Evolutionary conservation across 2,797 vertebrate genomes (phyloP).

Genomic region (Anas flavirostris): DNA sequence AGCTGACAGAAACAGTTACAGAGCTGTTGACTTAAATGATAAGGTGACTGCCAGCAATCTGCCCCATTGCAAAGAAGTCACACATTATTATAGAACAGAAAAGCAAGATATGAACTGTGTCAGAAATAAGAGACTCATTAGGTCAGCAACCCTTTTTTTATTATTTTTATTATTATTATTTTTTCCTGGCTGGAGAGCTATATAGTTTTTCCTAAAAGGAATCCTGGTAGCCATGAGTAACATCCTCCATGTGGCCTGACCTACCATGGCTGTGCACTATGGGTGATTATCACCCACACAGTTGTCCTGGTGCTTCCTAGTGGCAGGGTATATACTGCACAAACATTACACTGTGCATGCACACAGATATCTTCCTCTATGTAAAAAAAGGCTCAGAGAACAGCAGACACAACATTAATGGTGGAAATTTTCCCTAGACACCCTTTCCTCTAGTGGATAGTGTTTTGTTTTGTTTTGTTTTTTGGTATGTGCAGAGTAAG

Average conservation of each 20-base stretch:
- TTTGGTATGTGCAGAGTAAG: not conserved
- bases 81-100: not conserved
- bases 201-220: not conserved
- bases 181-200: not conserved
- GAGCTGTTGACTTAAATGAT: not conserved
- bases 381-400: not conserved
- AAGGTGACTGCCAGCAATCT: not conserved
- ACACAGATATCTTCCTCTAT: not conserved
- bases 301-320: not conserved
- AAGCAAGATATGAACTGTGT: not conserved
- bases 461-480: fast-evolving
- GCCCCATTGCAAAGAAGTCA: not conserved
- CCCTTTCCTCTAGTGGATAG: not conserved
- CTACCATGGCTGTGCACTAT: no score
- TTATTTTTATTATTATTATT: no score
- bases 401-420: not conserved
- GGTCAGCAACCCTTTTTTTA: no score
- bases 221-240: not conserved
- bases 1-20: not conserved
- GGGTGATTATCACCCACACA: not conserved
- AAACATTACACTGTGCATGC: no score
- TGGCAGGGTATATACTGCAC: not conserved
- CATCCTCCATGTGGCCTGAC: not conserved
- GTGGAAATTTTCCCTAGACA: not conserved
- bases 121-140: not conserved